Base-by-base conservation (phyloP, 2,888 invertebrate genomes). In the Deilephila porcellus region DNA sequence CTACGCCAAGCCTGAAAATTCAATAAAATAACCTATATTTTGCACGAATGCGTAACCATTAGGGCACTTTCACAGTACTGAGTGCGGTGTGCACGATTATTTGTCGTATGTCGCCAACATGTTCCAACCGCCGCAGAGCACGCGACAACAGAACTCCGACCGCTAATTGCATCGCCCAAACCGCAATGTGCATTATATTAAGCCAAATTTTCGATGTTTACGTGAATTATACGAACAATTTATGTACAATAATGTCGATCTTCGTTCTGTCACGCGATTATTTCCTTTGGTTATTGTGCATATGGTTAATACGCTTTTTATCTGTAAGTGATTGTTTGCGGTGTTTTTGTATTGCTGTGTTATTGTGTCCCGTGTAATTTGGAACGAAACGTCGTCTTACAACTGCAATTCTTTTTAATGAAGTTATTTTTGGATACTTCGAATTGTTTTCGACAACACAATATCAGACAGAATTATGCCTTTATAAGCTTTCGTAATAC, bases 91-190 rank as follows among this genome's bases (percentile, higher is more conserved):
- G 60, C 63, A 78, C 34, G 59, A 67, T 37, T 64, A 67, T 72
- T 72, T 72, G 72, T 84, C 84, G 78, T 83, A 82, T 85, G 83
- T 82, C 78, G 78, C 75, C 74, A 76, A 74, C 81, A 86, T 86
- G 84, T 87, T 88, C 86, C 85, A 80, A 73, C 60, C 37, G 73
- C 75, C 76, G 77, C 17, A 79, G 80, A 79, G 80, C 76, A 74
- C 79, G 62, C 78, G 78, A 75, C 77, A 78, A 76, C 73, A 74
- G 75, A 80, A 81, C 74, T 74, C 78, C 85, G 78, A 92, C 93
- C 91, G 80, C 91, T 90, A 92, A 93, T 91, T 88, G 86, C 80
- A 78, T 81, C 87, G 85, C 78, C 78, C 80, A 83, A 88, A 90
- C 90, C 90, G 79, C 90, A 89, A 75, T 76, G 76, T 77, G 81